Evolutionary conservation across 2,113 vertebrate species (phyloP), one percentile per base, ranked within the genome.

Genomic region (Rissa tridactyla): DNA sequence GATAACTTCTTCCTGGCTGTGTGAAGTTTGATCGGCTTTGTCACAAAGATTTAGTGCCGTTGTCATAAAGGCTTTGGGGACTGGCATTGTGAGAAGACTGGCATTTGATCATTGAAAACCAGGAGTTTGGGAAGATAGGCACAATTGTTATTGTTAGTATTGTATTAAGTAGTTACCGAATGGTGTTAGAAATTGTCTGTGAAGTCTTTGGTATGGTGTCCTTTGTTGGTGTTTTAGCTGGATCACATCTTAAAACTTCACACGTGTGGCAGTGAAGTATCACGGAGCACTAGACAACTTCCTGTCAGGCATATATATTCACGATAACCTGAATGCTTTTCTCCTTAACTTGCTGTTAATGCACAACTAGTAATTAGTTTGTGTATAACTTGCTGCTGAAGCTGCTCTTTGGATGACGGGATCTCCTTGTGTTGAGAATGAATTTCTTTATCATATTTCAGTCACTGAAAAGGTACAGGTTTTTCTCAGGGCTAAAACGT

Each of bases 291-390:
- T 8, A 55, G 51, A 27, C 13, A 55, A 0, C 13, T 86, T 78
- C 46, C 46, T 4, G 0, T 46, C 0, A 2, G 38, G 6, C 21
- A 6, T 12, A 1, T 14, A 0, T 16, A 10, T 47, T 80, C 11
- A 8, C 3, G 1, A n/a, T 8, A 77, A 46, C 23, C 5, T 5
- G 13, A 61, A 49, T 40, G 30, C 36, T 62, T 46, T 60, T 52
- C 76, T 92, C 25, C 15, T 64, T 69, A 83, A 77, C 51, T 77
- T 49, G 7, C 27, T 54, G 27, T 75, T 94, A 70, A 66, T 27
- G 15, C 10, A 25, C 22, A 65, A 7, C 18, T 17, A 32, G 29
- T 17, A 47, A 57, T 66, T 87, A 87, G 11, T 22, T 58, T 38
- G 20, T 68, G 4, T 64, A 0, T 34, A 34, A 52, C 16, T 60